These are phyloP conservation scores for Syngnathus scovelli DNA, from an alignment of 2,113 vertebrate species.

Conservation along the genomic window DNA sequence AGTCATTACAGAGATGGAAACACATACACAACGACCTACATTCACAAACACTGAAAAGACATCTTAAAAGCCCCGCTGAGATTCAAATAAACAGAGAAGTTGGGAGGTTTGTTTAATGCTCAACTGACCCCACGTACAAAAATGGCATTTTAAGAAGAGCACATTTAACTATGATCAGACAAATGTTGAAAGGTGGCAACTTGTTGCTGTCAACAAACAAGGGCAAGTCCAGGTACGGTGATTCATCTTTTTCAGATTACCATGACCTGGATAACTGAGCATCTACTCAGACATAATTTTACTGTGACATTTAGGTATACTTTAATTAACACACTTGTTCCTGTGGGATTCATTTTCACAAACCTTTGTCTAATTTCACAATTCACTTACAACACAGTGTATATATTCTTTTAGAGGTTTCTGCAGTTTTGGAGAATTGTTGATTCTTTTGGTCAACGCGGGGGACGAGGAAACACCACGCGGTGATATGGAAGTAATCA, in stretches of 20 bases:
- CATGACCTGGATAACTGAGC: not conserved
- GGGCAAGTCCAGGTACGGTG: not conserved
- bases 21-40: constrained; percentile 25
- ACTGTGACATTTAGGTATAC: not conserved
- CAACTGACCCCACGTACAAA: not conserved
- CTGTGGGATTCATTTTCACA: not conserved
- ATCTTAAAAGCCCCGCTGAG: constrained; percentile 1
- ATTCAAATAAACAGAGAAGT: constrained; percentile 6
- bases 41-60: constrained; percentile 31
- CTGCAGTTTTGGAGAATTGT: not conserved
- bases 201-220: not conserved
- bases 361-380: not conserved
- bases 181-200: not conserved
- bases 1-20: constrained; percentile 50
- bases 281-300: not conserved
- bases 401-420: not conserved
- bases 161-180: not conserved
- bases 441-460: constrained; percentile 3
- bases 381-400: not conserved
- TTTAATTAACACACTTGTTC: not conserved
- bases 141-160: not conserved
- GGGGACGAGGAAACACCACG: constrained; percentile 13
- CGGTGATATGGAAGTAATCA: constrained; percentile 32
- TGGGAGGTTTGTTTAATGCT: not conserved
- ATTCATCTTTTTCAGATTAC: not conserved